A percentile compares a stretch with the other conserved stretches of the same genome.
Conservation (phyloP, 2,113 vertebrate species). For the Greenwoodochromis staneri region DNA sequence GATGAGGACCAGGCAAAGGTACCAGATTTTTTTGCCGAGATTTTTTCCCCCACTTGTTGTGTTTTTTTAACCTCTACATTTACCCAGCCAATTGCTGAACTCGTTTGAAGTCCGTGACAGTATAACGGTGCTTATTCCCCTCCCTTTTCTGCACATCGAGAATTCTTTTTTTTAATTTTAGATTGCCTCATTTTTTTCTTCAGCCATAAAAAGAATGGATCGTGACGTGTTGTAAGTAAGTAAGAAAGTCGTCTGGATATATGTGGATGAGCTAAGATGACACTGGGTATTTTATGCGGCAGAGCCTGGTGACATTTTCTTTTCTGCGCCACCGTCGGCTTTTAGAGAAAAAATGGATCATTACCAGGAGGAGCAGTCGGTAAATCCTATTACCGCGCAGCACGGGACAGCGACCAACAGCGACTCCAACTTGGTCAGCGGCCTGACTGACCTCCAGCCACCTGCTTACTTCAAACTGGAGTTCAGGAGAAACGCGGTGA, state of each 20-base stretch:
- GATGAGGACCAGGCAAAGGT: background rate
- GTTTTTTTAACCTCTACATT: background rate
- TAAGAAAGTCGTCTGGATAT: background rate
- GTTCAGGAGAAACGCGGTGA: constrained; percentile 49
- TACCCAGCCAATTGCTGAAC: background rate
- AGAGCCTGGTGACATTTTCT: background rate
- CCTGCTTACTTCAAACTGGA: constrained; percentile 21
- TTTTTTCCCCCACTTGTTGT: background rate
- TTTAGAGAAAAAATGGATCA: constrained; percentile 8
- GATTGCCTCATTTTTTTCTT: background rate
- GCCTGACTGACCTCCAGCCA: background rate
- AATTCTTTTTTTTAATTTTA: background rate
- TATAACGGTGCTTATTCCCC: background rate
- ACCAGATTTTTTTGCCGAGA: background rate
- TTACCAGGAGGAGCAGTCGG: constrained; percentile 19
- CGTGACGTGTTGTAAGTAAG: background rate
- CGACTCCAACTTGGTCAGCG: background rate
- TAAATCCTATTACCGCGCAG: background rate
- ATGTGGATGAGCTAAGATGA: background rate
- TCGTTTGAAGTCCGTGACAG: background rate
- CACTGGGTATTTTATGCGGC: background rate
- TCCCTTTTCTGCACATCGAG: background rate
- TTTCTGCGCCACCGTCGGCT: background rate
- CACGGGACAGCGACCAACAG: constrained; percentile 1
- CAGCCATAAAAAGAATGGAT: background rate